Evolutionary conservation across 2,113 vertebrate genomes (phyloP).

Genomic region (Leptosomus discolor): DNA sequence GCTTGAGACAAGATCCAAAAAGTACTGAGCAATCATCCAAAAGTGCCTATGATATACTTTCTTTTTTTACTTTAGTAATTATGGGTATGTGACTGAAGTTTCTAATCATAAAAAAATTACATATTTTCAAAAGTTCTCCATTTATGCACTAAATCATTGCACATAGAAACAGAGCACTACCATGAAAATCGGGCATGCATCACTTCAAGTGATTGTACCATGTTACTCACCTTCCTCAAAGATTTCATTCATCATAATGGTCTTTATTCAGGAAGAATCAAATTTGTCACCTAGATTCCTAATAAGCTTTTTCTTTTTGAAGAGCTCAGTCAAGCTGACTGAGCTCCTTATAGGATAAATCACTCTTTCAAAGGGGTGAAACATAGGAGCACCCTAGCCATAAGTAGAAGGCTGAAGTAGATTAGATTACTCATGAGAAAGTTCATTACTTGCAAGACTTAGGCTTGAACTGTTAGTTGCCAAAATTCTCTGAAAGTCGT

Average conservation of each 20-base stretch:
- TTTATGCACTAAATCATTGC: background rate
- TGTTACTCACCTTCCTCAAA: background rate
- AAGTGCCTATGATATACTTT: background rate
- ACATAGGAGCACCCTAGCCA: background rate
- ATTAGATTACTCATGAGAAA: background rate
- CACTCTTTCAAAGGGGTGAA: background rate
- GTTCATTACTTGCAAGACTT: background rate
- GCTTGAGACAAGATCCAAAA: background rate
- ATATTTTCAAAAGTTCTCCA: background rate
- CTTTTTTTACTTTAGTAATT: background rate
- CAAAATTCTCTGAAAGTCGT: background rate
- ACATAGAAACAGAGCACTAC: background rate
- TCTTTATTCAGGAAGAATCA: background rate
- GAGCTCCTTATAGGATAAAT: background rate
- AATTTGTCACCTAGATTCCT: background rate
- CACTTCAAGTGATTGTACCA: background rate
- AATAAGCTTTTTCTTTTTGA: background rate
- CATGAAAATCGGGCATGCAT: background rate
- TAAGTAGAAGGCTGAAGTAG: background rate
- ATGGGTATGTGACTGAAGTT: background rate
- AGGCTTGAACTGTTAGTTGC: background rate
- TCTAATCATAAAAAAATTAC: background rate
- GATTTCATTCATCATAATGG: background rate
- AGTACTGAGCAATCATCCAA: background rate
- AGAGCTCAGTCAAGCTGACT: background rate